Evolutionary conservation across 2,888 invertebrate species (phyloP), one percentile per base, ranked within the genome.

Genomic region (Zootermopsis nevadensis): DNA sequence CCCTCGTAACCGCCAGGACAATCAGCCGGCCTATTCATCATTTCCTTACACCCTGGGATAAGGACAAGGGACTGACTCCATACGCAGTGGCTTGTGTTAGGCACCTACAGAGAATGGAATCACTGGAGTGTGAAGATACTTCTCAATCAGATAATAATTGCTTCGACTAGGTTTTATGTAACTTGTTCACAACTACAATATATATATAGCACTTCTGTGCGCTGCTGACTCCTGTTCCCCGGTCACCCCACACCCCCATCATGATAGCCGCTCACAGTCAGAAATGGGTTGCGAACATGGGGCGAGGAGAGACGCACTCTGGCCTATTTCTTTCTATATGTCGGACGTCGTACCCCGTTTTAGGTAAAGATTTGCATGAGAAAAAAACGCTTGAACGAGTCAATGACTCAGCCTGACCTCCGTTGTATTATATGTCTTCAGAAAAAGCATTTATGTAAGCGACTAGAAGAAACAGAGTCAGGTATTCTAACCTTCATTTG

Each of bases 91-190:
- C n/a, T 2, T 27, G 42, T 48, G 42, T 48, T 12, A 6, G 22
- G 60, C 12, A 31, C 38, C 42, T 38, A 22, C 81, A 67, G 27
- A 85, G 85, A 85, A 85, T 85, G 84, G 85, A 80, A 12, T n/a
- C 83, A 55, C 83, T 81, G 67, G 80, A 76, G 80, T 67, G 85
- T 77, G 82, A 85, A 85, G 85, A 85, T 85, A 85, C 85, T 85
- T 85, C 85, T 85, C 83, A 83, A 85, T 85, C 85, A 83, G 85
- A 85, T 85, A 85, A 85, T 84, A 84, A 84, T 85, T 84, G 83
- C 42, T 55, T 60, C 60, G 60, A 27, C 60, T 60, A 60, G n/a
- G 60, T 60, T 60, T 80, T 80, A 66, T 60, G n/a, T n/a, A 74
- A 33, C 38, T 38, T 74, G 69, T 69, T 69, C 30, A 66, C 30